Percentiles rank a stretch among this genome's conserved stretches.
Conservation (phyloP, 2,113 vertebrate species). For the Lepidothrix coronata region DNA sequence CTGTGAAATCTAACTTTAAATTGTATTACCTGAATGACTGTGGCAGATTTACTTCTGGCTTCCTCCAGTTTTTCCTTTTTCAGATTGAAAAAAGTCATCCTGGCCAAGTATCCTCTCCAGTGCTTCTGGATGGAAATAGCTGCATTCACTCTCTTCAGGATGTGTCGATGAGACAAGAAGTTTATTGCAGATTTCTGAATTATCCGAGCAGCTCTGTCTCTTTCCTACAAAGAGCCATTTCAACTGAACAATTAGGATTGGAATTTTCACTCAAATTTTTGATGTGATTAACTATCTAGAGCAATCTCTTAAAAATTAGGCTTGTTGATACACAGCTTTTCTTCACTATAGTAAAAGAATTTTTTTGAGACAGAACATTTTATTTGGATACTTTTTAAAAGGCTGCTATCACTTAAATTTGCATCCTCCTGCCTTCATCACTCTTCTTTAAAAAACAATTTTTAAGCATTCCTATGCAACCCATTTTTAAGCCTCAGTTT, state of each 20-base stretch:
- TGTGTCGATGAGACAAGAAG: slow-evolving; percentile 71
- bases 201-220: slow-evolving; percentile 77
- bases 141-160: slow-evolving; percentile 66
- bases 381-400: neutral
- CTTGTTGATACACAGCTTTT: neutral
- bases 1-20: neutral
- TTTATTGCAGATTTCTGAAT: slow-evolving; percentile 73
- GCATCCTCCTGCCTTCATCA: neutral
- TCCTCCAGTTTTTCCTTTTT: slow-evolving; percentile 68
- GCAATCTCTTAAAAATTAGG: neutral
- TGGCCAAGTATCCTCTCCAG: slow-evolving; percentile 79
- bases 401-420: neutral
- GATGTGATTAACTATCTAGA: neutral
- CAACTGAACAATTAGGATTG: neutral
- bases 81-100: slow-evolving; percentile 59
- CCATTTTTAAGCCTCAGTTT: neutral
- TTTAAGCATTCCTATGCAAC: neutral
- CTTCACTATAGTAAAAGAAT: neutral
- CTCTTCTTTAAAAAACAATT: neutral
- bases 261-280: neutral
- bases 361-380: neutral
- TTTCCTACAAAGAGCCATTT: slow-evolving; percentile 70
- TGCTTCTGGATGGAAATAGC: slow-evolving; percentile 78
- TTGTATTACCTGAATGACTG: slow-evolving; percentile 82
- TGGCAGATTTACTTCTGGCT: slow-evolving; percentile 73